Evolutionary conservation across 1,140 invertebrate species (phyloP), one percentile per base, ranked within the genome.

Genomic region (Elysia chlorotica): DNA sequence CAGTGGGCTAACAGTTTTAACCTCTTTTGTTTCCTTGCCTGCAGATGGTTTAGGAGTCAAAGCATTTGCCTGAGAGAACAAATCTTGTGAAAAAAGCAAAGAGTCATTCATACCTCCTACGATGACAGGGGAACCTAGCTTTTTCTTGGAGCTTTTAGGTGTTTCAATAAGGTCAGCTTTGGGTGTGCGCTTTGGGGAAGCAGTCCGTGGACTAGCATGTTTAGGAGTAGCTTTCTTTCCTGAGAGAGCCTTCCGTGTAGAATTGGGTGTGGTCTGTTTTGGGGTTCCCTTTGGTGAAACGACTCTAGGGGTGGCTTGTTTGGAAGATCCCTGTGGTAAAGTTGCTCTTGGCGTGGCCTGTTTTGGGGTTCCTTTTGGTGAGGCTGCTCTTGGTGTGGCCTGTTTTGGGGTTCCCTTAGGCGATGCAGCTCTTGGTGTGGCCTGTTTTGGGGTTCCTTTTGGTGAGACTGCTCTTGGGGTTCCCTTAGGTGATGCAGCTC

Each of bases 311-410:
- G 63, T 35, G 25, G 19, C 31, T 25, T 23, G 19, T 57, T 30
- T 65, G 14, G n/a, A n/a, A n/a, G n/a, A n/a, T n/a, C n/a, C n/a
- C n/a, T n/a, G n/a, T n/a, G n/a, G n/a, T n/a, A n/a, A n/a, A n/a
- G n/a, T n/a, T n/a, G n/a, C n/a, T n/a, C n/a, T 31, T 35, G 48
- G 17, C 30, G 41, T 57, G 21, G 68, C 31, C 37, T 67, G 71
- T 0, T 41, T n/a, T 54, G 73, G 78, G 0, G 74, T 74, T n/a
- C 41, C 72, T 10, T 23, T 6, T 53, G 41, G 35, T 21, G 70
- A 70, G 25, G 21, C 48, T 23, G 28, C 28, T n/a, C n/a, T 31
- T 35, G 48, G 17, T 37, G 41, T 54, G 21, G 67, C 33, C 33
- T 65, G 70, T 0, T 38, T 21, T 48, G 72, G 78, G 0, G 73